Conservation (phyloP, 2,888 invertebrate genomes). For the Pharmacophagus antenor region DNA sequence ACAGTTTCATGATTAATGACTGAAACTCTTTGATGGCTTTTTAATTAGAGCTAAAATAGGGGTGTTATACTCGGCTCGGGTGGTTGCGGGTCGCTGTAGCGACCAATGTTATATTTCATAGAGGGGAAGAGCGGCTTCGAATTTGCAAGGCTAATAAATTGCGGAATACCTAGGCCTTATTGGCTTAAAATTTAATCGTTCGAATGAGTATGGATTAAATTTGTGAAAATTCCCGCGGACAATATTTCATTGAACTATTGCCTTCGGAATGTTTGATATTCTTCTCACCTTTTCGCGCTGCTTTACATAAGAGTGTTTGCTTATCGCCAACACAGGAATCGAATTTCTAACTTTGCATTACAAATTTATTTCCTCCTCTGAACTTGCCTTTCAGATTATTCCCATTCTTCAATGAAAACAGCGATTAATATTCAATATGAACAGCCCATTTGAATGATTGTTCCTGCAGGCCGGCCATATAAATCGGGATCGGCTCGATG, state of each 20-base stretch:
- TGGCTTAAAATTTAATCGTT: constrained; percentile 72
- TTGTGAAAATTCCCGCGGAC: constrained; percentile 49
- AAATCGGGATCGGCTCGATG: constrained; percentile 45
- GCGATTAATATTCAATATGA: constrained; percentile 80
- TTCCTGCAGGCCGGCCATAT: constrained; percentile 53
- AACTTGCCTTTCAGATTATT: constrained; percentile 70
- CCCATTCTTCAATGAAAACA: constrained; percentile 73
- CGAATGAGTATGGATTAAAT: constrained; percentile 66
- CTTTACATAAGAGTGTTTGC: constrained; percentile 65
- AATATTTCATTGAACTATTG: constrained; percentile 53
- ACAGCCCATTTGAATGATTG: constrained; percentile 78
- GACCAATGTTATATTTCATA: constrained; percentile 76
- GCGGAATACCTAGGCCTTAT: constrained; percentile 77
- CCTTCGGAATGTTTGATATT: constrained; percentile 62
- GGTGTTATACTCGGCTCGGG: constrained; percentile 69
- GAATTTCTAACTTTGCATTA: constrained; percentile 79
- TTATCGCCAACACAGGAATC: constrained; percentile 74
- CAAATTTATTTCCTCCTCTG: constrained; percentile 75
- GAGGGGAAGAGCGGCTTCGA: constrained; percentile 63
- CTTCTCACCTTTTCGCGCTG: constrained; percentile 66
- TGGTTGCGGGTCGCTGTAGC: constrained; percentile 62
- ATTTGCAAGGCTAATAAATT: constrained; percentile 81
- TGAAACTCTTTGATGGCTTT: constrained; percentile 82
- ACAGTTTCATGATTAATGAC: constrained; percentile 82
- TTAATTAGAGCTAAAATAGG: constrained; percentile 81